Conservation (phyloP, 2,888 invertebrate species). For the Drosophila buzzatii region DNA sequence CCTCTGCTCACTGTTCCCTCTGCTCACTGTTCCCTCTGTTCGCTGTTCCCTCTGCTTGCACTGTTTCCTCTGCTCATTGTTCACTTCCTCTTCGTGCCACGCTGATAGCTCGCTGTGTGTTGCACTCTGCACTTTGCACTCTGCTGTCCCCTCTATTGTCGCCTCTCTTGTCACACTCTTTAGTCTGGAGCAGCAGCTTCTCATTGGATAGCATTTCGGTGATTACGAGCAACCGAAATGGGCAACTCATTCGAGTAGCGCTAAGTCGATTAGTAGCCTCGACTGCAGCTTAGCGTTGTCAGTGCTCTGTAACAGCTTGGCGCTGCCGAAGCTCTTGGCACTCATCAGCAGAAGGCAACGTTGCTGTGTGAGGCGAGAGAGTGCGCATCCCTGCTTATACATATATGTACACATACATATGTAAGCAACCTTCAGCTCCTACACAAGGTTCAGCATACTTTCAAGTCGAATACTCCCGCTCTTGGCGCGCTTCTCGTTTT, state of each 20-base stretch:
- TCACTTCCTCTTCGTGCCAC: background rate
- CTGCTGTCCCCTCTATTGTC: background rate
- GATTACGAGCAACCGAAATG: background rate
- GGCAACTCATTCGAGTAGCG: background rate
- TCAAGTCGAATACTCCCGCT: background rate
- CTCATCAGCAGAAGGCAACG: background rate
- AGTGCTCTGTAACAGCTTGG: background rate
- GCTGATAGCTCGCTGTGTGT: background rate
- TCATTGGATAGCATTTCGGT: constrained; percentile 1
- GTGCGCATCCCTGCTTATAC: background rate
- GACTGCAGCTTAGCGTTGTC: background rate
- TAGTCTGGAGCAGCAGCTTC: background rate
- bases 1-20: too few species aligned
- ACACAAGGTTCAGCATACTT: too few species aligned
- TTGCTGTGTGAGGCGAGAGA: background rate
- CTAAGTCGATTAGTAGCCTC: constrained; percentile 6
- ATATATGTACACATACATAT: too few species aligned
- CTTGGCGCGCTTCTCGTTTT: background rate
- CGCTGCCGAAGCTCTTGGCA: background rate
- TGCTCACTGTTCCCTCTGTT: too few species aligned
- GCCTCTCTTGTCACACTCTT: background rate
- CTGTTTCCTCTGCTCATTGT: background rate
- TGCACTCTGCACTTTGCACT: background rate
- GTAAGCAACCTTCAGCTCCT: too few species aligned
- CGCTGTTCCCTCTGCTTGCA: background rate